Base-by-base conservation (phyloP, 2,888 invertebrate species). In the Conistra vaccinii region DNA sequence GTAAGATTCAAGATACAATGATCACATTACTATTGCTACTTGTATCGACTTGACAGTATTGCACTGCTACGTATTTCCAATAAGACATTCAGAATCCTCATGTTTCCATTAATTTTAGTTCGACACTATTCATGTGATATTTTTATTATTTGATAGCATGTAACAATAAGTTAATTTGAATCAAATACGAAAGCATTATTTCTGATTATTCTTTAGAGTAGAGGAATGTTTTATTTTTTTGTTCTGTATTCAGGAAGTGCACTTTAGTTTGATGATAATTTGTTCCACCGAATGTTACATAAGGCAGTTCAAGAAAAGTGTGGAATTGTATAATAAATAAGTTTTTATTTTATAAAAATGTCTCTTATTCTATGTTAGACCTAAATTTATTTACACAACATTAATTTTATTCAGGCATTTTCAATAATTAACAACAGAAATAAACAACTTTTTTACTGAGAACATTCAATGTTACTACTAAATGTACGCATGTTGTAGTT, bases 241-340 rank as follows among this genome's bases (percentile, higher is more conserved):
- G 78, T 89, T 88, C 71, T 75, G 70, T 85, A 75, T 78, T 83
- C 66, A 79, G 69, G 77, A 70, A 81, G 76, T 76, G 71, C 70
- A 68, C 68, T 89, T 89, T 85, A 77, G 78, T 89, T 90, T 85
- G 51, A 66, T 68, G 76, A 80, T 55, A 83, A 83, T 84, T 77
- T 82, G 62, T 86, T 85, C 83, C 85, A 81, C 86, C 77, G 84
- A 85, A 81, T 85, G 81, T 81, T 86, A 79, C 74, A 82, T 78
- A 67, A 20, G 67, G 61, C 66, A 69, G 60, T 68, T 75, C 17
- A 78, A 72, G 69, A 76, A 85, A 81, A 81, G 82, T 82, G 79
- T 78, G 83, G 82, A 87, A 85, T 84, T 86, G 88, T 90, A 87
- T 92, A 96, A 96, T 96, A 96, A 96, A 96, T 96, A 95, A 92